A percentile compares a stretch with the other conserved stretches of the same genome.
phyloP scores from a whole-genome alignment of 1,140 invertebrate species.

The Oppia nitens region DNA sequence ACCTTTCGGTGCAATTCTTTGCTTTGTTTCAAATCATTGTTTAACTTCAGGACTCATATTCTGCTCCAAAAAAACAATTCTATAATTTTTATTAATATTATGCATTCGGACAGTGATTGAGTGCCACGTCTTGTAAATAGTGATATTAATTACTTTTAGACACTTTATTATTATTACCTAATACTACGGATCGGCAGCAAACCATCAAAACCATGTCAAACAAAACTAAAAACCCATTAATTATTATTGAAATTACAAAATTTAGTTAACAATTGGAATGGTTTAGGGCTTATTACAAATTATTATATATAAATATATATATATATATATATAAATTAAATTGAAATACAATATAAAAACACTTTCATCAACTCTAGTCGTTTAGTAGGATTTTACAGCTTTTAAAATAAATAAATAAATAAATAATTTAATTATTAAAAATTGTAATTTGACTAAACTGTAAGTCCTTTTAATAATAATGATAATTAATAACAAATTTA shows the following conservation, averaged over 20 bases:
- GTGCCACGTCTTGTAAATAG: neutral
- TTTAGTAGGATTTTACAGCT: neutral
- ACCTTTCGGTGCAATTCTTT: neutral
- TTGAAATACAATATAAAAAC: no score
- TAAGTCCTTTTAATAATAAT: neutral
- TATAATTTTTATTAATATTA: neutral
- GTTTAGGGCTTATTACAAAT: no score
- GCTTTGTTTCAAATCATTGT: neutral
- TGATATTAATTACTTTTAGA: neutral
- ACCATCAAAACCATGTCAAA: neutral
- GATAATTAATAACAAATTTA: neutral
- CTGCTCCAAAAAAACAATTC: neutral
- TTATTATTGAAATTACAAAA: neutral
- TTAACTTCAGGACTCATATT: neutral
- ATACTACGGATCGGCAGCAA: neutral
- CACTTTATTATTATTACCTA: neutral
- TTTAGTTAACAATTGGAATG: neutral
- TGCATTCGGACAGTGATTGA: neutral
- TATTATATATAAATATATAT: neutral
- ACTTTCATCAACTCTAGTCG: neutral
- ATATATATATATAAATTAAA: neutral
- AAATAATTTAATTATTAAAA: conserved; percentile 3
- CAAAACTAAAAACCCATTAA: neutral
- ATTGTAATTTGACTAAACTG: neutral
- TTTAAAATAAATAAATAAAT: no score